A percentile compares a stretch with the other conserved stretches of the same genome.
phyloP scores from a whole-genome alignment of 2,888 invertebrate species.

The Zeuzera pyrina region DNA sequence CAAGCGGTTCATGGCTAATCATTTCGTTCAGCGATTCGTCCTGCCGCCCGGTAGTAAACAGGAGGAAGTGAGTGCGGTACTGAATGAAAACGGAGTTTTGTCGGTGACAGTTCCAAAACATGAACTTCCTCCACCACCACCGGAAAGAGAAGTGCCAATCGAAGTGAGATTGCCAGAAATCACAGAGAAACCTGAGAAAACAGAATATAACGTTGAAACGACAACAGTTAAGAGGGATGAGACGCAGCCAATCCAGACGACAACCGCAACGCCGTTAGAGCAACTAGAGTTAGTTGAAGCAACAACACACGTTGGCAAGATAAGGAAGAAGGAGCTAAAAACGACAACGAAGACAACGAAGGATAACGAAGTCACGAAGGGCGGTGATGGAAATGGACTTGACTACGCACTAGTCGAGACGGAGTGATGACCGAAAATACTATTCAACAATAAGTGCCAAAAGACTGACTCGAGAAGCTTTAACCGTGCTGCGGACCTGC shows the following conservation, averaged over 20 bases:
- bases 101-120: slow-evolving; percentile 52
- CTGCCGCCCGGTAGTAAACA: slow-evolving; percentile 49
- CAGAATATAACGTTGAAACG: slow-evolving; percentile 17
- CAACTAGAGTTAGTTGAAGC: slow-evolving; percentile 46
- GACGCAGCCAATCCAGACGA: slow-evolving; percentile 8
- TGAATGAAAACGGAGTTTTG: slow-evolving; percentile 46
- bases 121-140: slow-evolving; percentile 50
- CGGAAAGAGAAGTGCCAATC: slow-evolving; percentile 53
- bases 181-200: slow-evolving; percentile 21
- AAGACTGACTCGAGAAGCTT: slow-evolving; percentile 52
- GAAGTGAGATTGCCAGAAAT: slow-evolving; percentile 35
- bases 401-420: slow-evolving; percentile 43
- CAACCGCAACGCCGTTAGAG: slow-evolving; percentile 26
- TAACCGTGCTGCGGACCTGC: no score
- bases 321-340: slow-evolving; percentile 62
- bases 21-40: slow-evolving; percentile 55
- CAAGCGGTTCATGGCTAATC: slow-evolving; percentile 44
- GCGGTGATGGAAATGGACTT: slow-evolving; percentile 42
- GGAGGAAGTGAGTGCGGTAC: slow-evolving; percentile 53
- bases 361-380: slow-evolving; percentile 59
- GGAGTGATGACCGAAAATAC: slow-evolving; percentile 36
- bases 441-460: slow-evolving; percentile 25
- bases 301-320: slow-evolving; percentile 56
- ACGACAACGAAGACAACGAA: slow-evolving; percentile 43
- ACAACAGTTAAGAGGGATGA: slow-evolving; percentile 20